Conservation (phyloP, 2,797 vertebrate species). For the Catamblyrhynchus diadema region DNA sequence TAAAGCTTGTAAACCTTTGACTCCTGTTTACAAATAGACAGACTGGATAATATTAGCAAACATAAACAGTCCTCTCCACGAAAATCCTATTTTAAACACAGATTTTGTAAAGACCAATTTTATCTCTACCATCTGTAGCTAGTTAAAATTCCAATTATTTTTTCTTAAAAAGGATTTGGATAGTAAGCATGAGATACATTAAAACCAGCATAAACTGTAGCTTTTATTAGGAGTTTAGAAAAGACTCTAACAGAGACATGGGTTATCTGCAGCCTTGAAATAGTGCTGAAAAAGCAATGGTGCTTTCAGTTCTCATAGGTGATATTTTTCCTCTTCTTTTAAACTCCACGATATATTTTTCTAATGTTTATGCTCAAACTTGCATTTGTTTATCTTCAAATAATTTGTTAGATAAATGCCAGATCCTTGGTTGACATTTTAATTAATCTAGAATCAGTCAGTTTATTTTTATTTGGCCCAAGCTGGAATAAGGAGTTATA, state of each 20-base stretch:
- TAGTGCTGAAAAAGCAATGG: background rate
- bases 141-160: constrained; percentile 38
- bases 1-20: constrained; percentile 25
- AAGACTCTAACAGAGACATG: background rate
- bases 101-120: background rate
- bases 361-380: background rate
- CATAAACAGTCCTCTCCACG: background rate
- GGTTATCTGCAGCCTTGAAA: constrained; percentile 18
- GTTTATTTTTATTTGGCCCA: background rate
- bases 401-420: background rate
- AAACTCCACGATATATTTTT: background rate
- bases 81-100: constrained; percentile 29
- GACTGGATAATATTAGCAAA: constrained; percentile 26
- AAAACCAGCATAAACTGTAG: background rate
- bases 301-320: background rate
- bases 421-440: background rate
- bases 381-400: background rate
- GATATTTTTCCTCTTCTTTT: background rate
- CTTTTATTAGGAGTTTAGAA: background rate
- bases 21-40: constrained; percentile 10
- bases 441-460: background rate
- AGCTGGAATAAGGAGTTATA: background rate
- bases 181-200: background rate
- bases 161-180: background rate
- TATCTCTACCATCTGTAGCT: constrained; percentile 32